Base-by-base conservation (phyloP, 1,140 invertebrate species). In the Drosophila hydei region DNA sequence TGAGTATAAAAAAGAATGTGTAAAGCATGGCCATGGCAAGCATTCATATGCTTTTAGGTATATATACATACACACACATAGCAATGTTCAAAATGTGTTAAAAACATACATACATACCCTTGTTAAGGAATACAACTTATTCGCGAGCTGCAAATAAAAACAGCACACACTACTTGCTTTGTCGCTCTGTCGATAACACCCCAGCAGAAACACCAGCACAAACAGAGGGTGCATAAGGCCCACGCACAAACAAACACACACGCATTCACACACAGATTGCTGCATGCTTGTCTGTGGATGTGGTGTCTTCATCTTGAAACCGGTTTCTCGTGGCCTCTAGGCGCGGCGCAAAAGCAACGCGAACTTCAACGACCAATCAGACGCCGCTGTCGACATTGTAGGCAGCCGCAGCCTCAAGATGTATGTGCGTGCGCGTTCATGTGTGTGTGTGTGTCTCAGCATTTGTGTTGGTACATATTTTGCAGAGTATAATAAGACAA, bases 341-440 rank as follows among this genome's bases (percentile, higher is more conserved):
- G 43, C 23, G 36, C 27, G 64, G 40, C 59, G 45, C 50, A 51
- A 54, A 69, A 60, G 59, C 59, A 72, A 16, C 78, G 78, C 77
- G 77, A 79, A 51, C 42, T 59, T 47, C 40, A 68, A 33, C 78
- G 56, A 69, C 78, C 78, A 80, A 80, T 80, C 77, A 79, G 56
- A 79, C 12, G n/a, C 12, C 55, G 43, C 59, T 72, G 55, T 62
- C 77, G 68, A 67, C 59, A 69, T 60, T 55, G 47, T 54, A 67
- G 70, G 18, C 55, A 55, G 54, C 42, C 21, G 21, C 25, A 5
- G 25, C n/a, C 30, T 27, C 25, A 58, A 40, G 52, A 25, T 50
- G 68, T 23, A 14, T 51, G 38, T 25, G 25, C 27, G 21, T 50
- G n/a, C 18, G 36, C 18, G 33, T n/a, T n/a, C n/a, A n/a, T n/a